Base-by-base conservation (phyloP, 2,888 invertebrate genomes). In the Abrostola tripartita region DNA sequence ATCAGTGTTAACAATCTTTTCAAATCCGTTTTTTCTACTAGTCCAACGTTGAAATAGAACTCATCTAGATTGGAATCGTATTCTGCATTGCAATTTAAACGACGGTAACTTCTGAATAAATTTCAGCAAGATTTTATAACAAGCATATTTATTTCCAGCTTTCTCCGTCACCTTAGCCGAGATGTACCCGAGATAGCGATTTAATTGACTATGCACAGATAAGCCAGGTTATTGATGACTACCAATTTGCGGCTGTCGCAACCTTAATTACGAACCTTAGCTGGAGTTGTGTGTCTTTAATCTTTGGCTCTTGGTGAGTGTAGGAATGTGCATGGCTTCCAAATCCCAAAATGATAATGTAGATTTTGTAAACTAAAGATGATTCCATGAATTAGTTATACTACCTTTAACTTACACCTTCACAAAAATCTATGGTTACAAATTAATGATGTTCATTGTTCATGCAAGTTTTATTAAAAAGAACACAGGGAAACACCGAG, bases 171-270 rank as follows among this genome's bases (percentile, higher is more conserved):
- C 62, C 50, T 59, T 63, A 64, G 56, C 54, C 58, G 59, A 76
- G 78, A 82, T 78, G 68, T 54, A 54, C 73, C 58, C 58, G 55
- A 68, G 79, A 79, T 76, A 76, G 57, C 47, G 57, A 50, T 82
- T 85, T 82, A 84, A 85, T 85, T 83, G 80, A 81, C 78, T 74
- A 74, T 68, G 66, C 70, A 65, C 71, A 72, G 82, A 79, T 82
- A 84, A 77, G 76, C 72, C 60, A 10, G 47, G 61, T 77, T 79
- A 85, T 81, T 76, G 78, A 82, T 84, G 79, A 65, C 68, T 68
- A 65, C 72, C 77, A 79, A 83, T 82, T 84, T 79, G 74, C 71
- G 74, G 54, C 69, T 71, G 67, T 67, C 74, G 69, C 61, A 69
- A 57, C 62, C 61, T 73, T 78, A 77, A 79, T 77, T 71, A 67